Evolutionary conservation across 2,113 vertebrate genomes (phyloP).

Genomic region (Hypomesus transpacificus): DNA sequence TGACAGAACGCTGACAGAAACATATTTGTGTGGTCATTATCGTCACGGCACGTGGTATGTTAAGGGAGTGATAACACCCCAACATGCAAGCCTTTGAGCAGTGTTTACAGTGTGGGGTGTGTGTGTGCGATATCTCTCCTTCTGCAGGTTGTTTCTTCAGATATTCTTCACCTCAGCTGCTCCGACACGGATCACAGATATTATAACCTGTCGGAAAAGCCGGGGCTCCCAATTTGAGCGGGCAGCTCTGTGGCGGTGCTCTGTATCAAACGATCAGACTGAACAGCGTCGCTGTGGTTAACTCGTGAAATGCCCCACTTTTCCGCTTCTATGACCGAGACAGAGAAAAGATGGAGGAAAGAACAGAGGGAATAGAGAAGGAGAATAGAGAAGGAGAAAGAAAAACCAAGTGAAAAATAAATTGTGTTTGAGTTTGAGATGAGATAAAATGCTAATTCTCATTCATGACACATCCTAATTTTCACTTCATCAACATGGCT

Average conservation of each 20-base stretch:
- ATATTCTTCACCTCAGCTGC: background rate
- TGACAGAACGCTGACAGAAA: background rate
- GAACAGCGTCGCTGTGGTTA: background rate
- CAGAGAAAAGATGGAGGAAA: constrained; percentile 19
- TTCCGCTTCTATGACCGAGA: background rate
- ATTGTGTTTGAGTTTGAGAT: too few relatives aligned
- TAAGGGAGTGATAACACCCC: background rate
- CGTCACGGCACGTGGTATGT: background rate
- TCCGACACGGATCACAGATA: background rate
- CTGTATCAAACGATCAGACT: constrained; percentile 3
- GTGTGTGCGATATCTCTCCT: background rate
- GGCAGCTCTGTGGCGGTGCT: background rate
- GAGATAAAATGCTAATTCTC: too few relatives aligned
- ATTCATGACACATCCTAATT: too few relatives aligned
- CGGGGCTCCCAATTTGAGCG: background rate
- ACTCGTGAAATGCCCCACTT: background rate
- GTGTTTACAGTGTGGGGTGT: background rate
- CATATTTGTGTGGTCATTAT: background rate
- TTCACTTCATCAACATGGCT: too few relatives aligned
- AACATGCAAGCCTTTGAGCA: background rate
- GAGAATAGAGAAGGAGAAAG: constrained; percentile 3
- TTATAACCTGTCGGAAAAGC: background rate
- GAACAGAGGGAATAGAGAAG: constrained; percentile 6
- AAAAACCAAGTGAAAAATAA: background rate
- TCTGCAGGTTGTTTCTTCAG: background rate